These are phyloP conservation scores for Cordilura impudica DNA, from an alignment of 2,888 invertebrate genomes.

Conservation along the genomic window DNA sequence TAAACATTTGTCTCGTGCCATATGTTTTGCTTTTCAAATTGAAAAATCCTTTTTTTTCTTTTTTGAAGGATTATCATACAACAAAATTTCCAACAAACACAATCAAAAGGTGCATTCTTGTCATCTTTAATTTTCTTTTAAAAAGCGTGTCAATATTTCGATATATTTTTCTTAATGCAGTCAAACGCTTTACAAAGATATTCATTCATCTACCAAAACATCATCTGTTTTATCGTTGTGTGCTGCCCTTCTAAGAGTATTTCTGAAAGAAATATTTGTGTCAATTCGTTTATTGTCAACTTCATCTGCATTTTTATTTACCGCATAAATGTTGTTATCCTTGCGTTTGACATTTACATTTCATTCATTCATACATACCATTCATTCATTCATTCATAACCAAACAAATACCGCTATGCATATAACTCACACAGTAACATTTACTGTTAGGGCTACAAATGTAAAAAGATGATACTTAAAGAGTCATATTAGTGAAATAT, in stretches of 20 bases:
- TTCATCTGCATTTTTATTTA: slow-evolving; percentile 62
- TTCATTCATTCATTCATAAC: slow-evolving; percentile 41
- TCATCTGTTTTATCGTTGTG: slow-evolving; percentile 47
- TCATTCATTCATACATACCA: slow-evolving; percentile 35
- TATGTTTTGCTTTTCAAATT: slow-evolving; percentile 31
- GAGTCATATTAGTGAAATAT: slow-evolving; percentile 57
- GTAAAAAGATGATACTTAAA: slow-evolving; percentile 29
- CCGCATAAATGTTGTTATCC: slow-evolving; percentile 61
- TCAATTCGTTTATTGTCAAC: slow-evolving; percentile 56
- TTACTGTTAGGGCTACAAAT: background rate
- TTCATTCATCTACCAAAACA: slow-evolving; percentile 24
- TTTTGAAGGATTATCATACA: slow-evolving; percentile 41
- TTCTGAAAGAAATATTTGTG: slow-evolving; percentile 57
- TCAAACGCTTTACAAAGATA: background rate
- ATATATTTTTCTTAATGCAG: slow-evolving; percentile 18
- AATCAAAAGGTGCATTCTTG: slow-evolving; percentile 52
- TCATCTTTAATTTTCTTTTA: background rate
- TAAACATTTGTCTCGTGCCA: slow-evolving; percentile 45
- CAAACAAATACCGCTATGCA: slow-evolving; percentile 11
- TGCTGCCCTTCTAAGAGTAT: background rate
- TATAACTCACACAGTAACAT: background rate
- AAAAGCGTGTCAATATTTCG: slow-evolving; percentile 56
- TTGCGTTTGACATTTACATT: slow-evolving; percentile 62
- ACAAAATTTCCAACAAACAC: slow-evolving; percentile 26
- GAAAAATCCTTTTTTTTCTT: slow-evolving; percentile 53